Conservation (phyloP, 2,113 vertebrate species). For the Tragelaphus strepsiceros region DNA sequence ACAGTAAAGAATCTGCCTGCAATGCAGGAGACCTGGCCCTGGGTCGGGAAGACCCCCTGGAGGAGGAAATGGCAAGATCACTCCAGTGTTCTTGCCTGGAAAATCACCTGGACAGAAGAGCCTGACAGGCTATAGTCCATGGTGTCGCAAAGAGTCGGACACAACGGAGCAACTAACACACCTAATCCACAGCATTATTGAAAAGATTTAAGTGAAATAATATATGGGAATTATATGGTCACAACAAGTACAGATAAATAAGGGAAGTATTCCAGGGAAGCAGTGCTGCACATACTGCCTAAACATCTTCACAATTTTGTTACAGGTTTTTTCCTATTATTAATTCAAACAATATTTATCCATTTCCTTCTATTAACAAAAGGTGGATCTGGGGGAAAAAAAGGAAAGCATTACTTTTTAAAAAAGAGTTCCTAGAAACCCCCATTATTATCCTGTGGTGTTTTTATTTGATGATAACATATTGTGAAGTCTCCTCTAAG, state of each 20-base stretch:
- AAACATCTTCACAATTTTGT: background rate
- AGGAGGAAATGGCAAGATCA: background rate
- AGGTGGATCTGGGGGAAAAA: background rate
- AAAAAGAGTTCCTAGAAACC: background rate
- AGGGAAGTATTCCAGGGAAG: background rate
- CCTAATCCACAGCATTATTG: background rate
- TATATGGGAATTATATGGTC: background rate
- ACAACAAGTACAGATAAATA: background rate
- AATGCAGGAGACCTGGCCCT: background rate
- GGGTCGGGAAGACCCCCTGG: background rate
- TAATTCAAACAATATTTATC: background rate
- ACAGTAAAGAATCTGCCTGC: background rate
- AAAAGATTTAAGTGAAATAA: constrained; percentile 9
- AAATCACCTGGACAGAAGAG: background rate
- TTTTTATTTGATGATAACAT: constrained; percentile 7
- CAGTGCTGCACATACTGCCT: background rate
- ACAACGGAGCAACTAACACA: background rate
- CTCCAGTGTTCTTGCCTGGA: background rate
- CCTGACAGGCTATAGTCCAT: background rate
- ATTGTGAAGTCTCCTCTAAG: background rate
- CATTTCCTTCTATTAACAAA: background rate
- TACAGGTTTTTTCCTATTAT: background rate
- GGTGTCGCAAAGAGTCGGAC: fast-evolving
- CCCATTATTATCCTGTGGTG: background rate
- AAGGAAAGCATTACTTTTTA: background rate